These are phyloP conservation scores for Rhagophthalmus giganteus DNA, from an alignment of 2,888 invertebrate species.

Conservation along the genomic window DNA sequence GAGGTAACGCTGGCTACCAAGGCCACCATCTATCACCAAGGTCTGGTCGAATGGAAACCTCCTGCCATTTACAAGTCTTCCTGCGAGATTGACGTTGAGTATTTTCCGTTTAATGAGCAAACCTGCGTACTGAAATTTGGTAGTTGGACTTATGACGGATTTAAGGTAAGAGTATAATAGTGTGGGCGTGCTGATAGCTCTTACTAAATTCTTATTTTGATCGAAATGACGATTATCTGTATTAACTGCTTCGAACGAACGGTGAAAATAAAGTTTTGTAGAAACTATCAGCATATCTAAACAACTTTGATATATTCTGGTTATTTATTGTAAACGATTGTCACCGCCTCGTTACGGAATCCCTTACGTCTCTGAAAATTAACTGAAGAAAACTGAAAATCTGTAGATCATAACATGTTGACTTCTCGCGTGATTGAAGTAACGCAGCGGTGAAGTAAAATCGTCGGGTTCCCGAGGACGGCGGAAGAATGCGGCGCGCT, in stretches of 20 bases:
- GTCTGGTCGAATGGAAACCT: constrained; percentile 94
- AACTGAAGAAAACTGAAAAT: too few species aligned
- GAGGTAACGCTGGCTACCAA: constrained; percentile 91
- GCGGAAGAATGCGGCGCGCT: constrained; percentile 30
- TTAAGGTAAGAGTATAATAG: constrained; percentile 73
- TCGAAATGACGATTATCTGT: too few species aligned
- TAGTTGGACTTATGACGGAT: constrained; percentile 96
- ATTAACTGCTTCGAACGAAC: too few species aligned
- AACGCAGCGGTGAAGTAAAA: constrained; percentile 16
- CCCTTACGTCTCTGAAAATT: too few species aligned
- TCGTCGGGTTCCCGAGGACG: constrained; percentile 37
- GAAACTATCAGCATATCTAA: constrained; percentile 8
- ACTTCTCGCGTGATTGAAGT: too few species aligned
- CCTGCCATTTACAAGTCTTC: constrained; percentile 97
- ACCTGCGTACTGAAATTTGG: constrained; percentile 94
- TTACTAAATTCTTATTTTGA: too few species aligned
- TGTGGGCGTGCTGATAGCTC: constrained; percentile 16
- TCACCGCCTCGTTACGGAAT: constrained; percentile 20
- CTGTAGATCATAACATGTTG: too few species aligned
- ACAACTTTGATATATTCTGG: not conserved
- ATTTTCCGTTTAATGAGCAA: constrained; percentile 95
- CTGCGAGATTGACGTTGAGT: constrained; percentile 91
- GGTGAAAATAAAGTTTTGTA: not conserved
- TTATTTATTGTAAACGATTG: constrained; percentile 16
- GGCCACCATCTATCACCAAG: constrained; percentile 89